Conservation (phyloP, 2,113 vertebrate genomes). For the Candoia aspera region DNA sequence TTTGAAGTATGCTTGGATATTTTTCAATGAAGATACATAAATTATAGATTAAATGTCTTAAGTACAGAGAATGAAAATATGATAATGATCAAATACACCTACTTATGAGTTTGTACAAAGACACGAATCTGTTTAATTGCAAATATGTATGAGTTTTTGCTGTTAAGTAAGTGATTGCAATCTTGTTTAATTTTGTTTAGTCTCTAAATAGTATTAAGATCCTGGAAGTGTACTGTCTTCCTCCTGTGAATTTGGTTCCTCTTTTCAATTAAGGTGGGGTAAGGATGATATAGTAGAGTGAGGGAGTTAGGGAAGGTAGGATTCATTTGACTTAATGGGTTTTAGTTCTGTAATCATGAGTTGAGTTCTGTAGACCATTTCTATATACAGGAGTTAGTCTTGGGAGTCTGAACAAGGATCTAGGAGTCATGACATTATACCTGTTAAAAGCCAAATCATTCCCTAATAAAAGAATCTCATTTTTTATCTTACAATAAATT, state of each 20-base stretch:
- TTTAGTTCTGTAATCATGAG: neutral
- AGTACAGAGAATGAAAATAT: neutral
- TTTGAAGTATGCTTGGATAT: slow-evolving; percentile 13
- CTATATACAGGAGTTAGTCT: neutral
- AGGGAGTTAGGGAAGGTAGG: neutral
- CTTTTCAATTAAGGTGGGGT: neutral
- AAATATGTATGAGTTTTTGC: neutral
- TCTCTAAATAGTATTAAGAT: neutral
- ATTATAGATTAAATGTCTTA: neutral
- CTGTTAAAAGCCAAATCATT: neutral
- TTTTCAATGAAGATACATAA: neutral
- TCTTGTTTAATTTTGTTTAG: neutral
- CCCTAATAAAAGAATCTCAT: neutral
- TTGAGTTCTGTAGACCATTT: neutral
- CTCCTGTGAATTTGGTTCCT: neutral
- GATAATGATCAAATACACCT: neutral
- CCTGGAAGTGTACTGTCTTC: neutral
- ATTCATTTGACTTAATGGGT: neutral
- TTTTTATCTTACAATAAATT: neutral
- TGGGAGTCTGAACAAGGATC: neutral
- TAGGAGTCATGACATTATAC: no score
- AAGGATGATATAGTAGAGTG: neutral
- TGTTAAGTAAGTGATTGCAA: neutral
- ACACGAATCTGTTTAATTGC: neutral
- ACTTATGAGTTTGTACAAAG: neutral